These are phyloP conservation scores for Corythoichthys intestinalis DNA, from an alignment of 2,113 vertebrate species.

Conservation along the genomic window DNA sequence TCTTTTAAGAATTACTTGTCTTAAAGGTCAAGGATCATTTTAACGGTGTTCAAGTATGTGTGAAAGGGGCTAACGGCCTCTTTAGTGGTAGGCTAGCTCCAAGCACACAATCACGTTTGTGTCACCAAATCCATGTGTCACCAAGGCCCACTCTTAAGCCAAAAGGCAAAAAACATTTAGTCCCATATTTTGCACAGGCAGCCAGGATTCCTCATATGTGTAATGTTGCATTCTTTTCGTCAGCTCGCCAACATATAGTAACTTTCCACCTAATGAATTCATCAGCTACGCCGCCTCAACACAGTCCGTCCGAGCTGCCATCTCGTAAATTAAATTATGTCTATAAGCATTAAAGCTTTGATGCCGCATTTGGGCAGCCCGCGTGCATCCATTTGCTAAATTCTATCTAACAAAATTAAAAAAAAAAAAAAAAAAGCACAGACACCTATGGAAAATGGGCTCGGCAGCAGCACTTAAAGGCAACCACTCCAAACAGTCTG, in stretches of 20 bases:
- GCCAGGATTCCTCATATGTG: conserved; percentile 8
- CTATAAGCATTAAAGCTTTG: conserved; percentile 69
- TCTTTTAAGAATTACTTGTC: too few relatives aligned
- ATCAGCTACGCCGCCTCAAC: conserved; percentile 60
- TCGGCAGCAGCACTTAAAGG: conserved; percentile 66
- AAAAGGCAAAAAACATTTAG: background rate
- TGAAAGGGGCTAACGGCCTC: too few relatives aligned
- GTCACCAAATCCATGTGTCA: too few relatives aligned
- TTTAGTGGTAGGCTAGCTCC: too few relatives aligned
- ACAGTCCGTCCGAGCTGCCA: conserved; percentile 68
- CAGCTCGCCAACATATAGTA: conserved; percentile 61
- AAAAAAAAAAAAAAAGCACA: conserved; percentile 64
- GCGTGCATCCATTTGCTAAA: conserved; percentile 72
- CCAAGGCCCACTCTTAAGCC: background rate
- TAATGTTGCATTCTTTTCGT: conserved; percentile 27
- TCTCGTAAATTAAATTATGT: conserved; percentile 73
- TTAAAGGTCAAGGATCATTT: too few relatives aligned
- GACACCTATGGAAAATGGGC: conserved; percentile 71
- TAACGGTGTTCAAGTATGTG: too few relatives aligned
- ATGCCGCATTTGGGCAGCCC: conserved; percentile 67
- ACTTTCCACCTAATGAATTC: conserved; percentile 74
- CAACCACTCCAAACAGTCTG: conserved; percentile 64
- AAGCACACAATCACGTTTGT: too few relatives aligned
- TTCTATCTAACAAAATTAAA: conserved; percentile 74
- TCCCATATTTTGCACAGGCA: conserved; percentile 7